Conservation (phyloP, 2,797 vertebrate species). For the Gymnothorax reevesii region DNA sequence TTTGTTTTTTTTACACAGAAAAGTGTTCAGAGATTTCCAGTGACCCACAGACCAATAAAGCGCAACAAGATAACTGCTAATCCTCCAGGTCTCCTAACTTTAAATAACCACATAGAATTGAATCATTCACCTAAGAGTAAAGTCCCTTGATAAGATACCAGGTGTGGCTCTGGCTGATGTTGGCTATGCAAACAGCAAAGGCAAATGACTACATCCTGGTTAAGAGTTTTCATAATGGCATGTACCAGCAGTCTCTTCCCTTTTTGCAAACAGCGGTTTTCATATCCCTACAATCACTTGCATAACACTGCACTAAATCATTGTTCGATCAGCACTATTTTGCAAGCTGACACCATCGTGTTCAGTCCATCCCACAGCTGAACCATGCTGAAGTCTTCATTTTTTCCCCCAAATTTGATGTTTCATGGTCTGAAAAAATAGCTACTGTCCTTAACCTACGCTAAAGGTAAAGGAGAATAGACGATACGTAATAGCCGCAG, state of each 20-base stretch:
- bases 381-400: background rate
- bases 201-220: slow-evolving; percentile 63
- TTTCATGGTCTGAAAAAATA: background rate
- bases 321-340: background rate
- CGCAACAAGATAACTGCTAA: background rate
- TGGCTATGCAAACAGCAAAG: slow-evolving; percentile 66
- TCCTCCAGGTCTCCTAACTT: background rate
- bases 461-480: background rate
- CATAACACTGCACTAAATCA: slow-evolving; percentile 22
- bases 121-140: background rate
- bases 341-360: background rate
- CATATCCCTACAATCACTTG: slow-evolving; percentile 37
- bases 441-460: background rate
- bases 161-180: slow-evolving; percentile 17
- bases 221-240: slow-evolving; percentile 59
- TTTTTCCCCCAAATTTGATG: background rate
- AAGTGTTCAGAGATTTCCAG: too few species aligned
- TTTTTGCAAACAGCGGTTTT: slow-evolving; percentile 62
- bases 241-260: slow-evolving; percentile 57
- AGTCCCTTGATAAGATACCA: background rate
- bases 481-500: background rate
- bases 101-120: background rate
- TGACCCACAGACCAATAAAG: background rate
- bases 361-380: background rate
- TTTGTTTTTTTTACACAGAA: background rate